Evolutionary conservation across 2,113 vertebrate genomes (phyloP), one percentile per base, ranked within the genome.

Genomic region (Plestiodon gilberti): DNA sequence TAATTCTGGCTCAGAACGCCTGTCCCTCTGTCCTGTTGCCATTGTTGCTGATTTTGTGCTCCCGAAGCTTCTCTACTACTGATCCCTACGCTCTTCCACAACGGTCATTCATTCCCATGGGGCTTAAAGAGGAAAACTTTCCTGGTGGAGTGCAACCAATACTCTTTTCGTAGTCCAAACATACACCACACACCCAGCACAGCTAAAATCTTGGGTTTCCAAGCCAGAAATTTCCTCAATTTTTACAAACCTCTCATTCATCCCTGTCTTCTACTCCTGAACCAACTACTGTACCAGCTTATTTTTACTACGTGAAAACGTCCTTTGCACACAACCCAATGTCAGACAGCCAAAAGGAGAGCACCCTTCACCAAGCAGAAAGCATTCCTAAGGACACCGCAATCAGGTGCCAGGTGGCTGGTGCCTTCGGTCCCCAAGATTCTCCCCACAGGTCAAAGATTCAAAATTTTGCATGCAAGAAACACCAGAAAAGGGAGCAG

Each of bases 371-470:
- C 33, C 78, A 89, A 70, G 43, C 86, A 83, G 87, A 89, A 89
- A 67, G 25, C 77, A 83, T 43, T 0, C 1, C 2, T 17, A 33
- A 82, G 73, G 30, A 82, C 69, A 67, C 7, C 0, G 64, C 81
- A 76, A 28, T 74, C 88, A 25, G 78, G 38, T 43, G 22, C 85
- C 83, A 28, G 40, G 40, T 87, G 91, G 89, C 89, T 83, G 59
- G 80, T 30, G 76, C 86, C 22, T 14, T 33, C 64, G 35, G 61
- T 90, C 73, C 90, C 84, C 48, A 90, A 90, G 89, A 83, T 43
- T 74, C 9, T 84, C 40, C 67, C 83, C 55, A 52, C 78, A 84
- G 55, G 15, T 81, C 52, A 0, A 9, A 1, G 20, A 35, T 9
- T 15, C 20, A 73, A 71, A 75, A 92, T 81, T 84, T 82, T 91